phyloP scores from a whole-genome alignment of 2,888 invertebrate species.

The Spicauda simplicius region DNA sequence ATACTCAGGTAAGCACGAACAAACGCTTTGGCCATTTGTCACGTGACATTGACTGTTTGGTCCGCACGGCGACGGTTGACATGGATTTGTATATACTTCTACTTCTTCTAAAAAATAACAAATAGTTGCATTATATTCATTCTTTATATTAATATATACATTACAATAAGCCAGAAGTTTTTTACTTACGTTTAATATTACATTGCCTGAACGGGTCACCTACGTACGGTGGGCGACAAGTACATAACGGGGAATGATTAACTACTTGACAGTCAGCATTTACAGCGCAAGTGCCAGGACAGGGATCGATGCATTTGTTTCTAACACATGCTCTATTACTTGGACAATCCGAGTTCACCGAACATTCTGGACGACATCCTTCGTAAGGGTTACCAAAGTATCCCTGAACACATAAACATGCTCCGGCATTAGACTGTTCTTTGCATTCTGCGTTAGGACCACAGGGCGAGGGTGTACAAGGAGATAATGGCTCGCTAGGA shows the following conservation, averaged over 20 bases:
- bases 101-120: slow-evolving; percentile 56
- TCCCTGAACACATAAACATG: slow-evolving; percentile 89
- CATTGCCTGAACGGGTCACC: slow-evolving; percentile 91
- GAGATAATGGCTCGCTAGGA: slow-evolving; percentile 68
- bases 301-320: slow-evolving; percentile 91
- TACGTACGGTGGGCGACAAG: slow-evolving; percentile 87
- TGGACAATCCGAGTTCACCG: slow-evolving; percentile 89
- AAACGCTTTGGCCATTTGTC: slow-evolving; percentile 86
- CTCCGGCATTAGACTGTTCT: slow-evolving; percentile 84
- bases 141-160: too few relatives aligned
- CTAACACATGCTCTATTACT: slow-evolving; percentile 88
- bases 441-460: slow-evolving; percentile 87
- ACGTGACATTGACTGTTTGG: slow-evolving; percentile 86
- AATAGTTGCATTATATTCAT: not conserved
- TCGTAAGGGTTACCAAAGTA: slow-evolving; percentile 93
- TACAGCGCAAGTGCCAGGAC: slow-evolving; percentile 90
- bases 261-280: slow-evolving; percentile 91
- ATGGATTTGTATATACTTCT: slow-evolving; percentile 73
- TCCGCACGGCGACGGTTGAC: slow-evolving; percentile 87
- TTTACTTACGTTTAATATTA: slow-evolving; percentile 63
- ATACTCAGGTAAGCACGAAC: slow-evolving; percentile 89
- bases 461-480: slow-evolving; percentile 86
- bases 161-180: too few relatives aligned
- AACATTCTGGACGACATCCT: slow-evolving; percentile 90
- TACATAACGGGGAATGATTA: slow-evolving; percentile 88